Evolutionary conservation across 2,797 vertebrate genomes (phyloP).

Genomic region (Cirrhinus molitorella): DNA sequence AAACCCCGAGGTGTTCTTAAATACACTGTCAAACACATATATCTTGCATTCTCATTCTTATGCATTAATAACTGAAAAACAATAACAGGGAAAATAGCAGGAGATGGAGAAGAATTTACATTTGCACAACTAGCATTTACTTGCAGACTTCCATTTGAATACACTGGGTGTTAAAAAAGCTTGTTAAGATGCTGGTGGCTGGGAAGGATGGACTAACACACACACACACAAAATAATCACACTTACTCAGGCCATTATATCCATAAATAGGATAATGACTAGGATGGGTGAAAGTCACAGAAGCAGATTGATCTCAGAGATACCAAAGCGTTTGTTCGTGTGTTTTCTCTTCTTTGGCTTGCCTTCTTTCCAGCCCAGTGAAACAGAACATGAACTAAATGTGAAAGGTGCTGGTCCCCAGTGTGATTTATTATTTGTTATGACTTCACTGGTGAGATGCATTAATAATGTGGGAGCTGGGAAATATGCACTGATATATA

Average conservation of each 20-base stretch:
- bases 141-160: conserved; percentile 30
- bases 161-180: not conserved
- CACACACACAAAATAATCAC: conserved; percentile 56
- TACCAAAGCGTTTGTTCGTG: conserved; percentile 8
- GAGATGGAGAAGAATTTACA: conserved; percentile 8
- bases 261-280: conserved; percentile 69
- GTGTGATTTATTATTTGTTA: conserved; percentile 66
- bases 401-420: conserved; percentile 61
- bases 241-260: conserved; percentile 65
- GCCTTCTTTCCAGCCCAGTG: conserved; percentile 60
- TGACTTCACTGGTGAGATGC: conserved; percentile 56
- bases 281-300: conserved; percentile 55
- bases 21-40: conserved; percentile 49
- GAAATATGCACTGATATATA: conserved; percentile 46
- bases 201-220: conserved; percentile 12
- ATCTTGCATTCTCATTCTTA: conserved; percentile 26
- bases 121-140: conserved; percentile 1
- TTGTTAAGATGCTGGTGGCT: conserved; percentile 34
- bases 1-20: conserved; percentile 37
- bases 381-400: conserved; percentile 64
- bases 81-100: conserved; percentile 16
- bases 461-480: conserved; percentile 55
- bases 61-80: conserved; percentile 50
- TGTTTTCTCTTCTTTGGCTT: conserved; percentile 12
- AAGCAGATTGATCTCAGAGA: conserved; percentile 53